These are phyloP conservation scores for Condylostylus longicornis DNA, from an alignment of 1,140 invertebrate genomes.

Conservation along the genomic window DNA sequence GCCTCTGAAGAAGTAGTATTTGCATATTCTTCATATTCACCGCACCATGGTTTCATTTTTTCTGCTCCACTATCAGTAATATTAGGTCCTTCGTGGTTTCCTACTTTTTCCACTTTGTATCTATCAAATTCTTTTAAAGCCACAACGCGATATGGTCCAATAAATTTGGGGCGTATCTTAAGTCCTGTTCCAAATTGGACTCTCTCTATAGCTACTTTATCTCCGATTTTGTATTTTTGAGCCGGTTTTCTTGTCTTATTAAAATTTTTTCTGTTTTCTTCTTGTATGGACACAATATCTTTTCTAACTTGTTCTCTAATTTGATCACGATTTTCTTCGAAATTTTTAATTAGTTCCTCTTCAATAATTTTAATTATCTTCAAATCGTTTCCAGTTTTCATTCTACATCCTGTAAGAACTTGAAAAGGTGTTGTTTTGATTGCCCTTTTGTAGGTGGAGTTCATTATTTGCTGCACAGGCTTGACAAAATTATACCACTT, in stretches of 20 bases:
- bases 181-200: constrained; percentile 23
- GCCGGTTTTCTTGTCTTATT: constrained; percentile 17
- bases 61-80: no score
- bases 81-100: constrained; percentile 3
- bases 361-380: constrained; percentile 13
- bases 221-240: constrained; percentile 15
- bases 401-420: constrained; percentile 3
- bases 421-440: constrained; percentile 4
- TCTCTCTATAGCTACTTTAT: constrained; percentile 27
- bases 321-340: constrained; percentile 8
- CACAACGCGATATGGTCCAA: constrained; percentile 26
- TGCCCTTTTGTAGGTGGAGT: constrained; percentile 3
- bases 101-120: constrained; percentile 9
- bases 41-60: no score
- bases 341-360: constrained; percentile 15
- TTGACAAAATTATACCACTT: constrained; percentile 11
- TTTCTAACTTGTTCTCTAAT: constrained; percentile 10
- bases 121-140: constrained; percentile 14
- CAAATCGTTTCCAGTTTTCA: constrained; percentile 6
- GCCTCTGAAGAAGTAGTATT: no score
- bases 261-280: constrained; percentile 22
- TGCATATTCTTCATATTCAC: no score
- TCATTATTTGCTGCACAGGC: constrained; percentile 6
- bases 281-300: constrained; percentile 21
- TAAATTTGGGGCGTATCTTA: constrained; percentile 25